These are phyloP conservation scores for Pelecanoides urinatrix DNA, from an alignment of 2,113 vertebrate species.

Conservation along the genomic window DNA sequence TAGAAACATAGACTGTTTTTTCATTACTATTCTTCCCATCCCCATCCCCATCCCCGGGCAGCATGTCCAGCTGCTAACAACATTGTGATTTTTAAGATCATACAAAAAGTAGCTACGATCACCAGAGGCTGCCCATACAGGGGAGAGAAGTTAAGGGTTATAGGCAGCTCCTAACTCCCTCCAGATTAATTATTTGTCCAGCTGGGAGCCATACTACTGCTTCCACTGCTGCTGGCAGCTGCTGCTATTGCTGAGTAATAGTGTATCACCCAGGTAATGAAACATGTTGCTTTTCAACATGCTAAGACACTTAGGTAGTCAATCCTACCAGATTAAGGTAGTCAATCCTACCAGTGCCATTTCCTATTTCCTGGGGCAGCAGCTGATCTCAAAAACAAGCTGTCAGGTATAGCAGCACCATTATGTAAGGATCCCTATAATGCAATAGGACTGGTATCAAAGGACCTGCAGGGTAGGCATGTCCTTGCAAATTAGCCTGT, in stretches of 20 bases:
- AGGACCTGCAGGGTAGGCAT: background rate
- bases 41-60: background rate
- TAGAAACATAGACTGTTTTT: background rate
- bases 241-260: background rate
- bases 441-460: background rate
- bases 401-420: background rate
- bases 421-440: background rate
- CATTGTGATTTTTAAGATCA: background rate
- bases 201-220: background rate
- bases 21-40: background rate
- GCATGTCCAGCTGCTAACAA: background rate
- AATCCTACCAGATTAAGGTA: background rate
- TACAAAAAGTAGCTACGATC: background rate
- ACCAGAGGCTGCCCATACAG: background rate
- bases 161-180: background rate
- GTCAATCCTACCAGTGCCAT: background rate
- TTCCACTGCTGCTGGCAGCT: background rate
- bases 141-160: background rate
- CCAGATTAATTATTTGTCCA: background rate
- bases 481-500: background rate
- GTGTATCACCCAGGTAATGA: background rate
- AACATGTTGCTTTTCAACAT: background rate
- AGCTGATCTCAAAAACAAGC: background rate
- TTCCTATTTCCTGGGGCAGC: background rate
- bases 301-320: background rate